These are phyloP conservation scores for Strigops habroptila DNA, from an alignment of 2,113 vertebrate species.

Conservation along the genomic window DNA sequence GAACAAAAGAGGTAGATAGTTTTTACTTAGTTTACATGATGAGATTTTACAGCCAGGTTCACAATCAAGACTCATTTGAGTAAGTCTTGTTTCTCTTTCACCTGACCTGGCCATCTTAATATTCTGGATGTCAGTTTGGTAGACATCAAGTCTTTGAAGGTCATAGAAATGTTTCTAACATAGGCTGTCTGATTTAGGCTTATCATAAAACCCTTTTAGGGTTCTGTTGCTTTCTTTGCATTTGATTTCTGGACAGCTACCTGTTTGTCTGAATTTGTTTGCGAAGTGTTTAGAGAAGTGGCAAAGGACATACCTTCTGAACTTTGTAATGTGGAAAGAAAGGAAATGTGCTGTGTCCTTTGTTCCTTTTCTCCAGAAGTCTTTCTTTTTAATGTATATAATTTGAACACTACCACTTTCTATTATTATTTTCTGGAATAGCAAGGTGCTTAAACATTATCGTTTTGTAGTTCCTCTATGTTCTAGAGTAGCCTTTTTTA, in stretches of 20 bases:
- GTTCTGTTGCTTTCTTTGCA: not conserved
- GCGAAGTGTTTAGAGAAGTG: not conserved
- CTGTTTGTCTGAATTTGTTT: not conserved
- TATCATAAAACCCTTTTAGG: not conserved
- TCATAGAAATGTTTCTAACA: not conserved
- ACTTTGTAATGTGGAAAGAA: not conserved
- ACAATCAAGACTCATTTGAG: not conserved
- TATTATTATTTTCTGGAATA: not conserved
- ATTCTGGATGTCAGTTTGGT: not conserved
- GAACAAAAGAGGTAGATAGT: not conserved
- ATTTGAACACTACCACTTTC: not conserved
- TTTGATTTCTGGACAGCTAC: not conserved
- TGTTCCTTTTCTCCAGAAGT: not conserved
- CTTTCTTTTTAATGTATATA: rapidly evolving
- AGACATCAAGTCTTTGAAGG: not conserved
- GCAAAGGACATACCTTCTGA: not conserved
- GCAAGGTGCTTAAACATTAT: not conserved
- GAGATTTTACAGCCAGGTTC: not conserved
- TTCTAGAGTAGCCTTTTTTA: not conserved
- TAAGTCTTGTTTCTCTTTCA: not conserved
- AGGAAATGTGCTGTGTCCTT: not conserved
- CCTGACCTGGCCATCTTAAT: not conserved
- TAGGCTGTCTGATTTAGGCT: not conserved
- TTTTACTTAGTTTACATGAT: not conserved
- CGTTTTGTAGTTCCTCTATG: not conserved